Evolutionary conservation across 2,113 vertebrate genomes (phyloP), one percentile per base, ranked within the genome.

Genomic region (Chunga burmeisteri): DNA sequence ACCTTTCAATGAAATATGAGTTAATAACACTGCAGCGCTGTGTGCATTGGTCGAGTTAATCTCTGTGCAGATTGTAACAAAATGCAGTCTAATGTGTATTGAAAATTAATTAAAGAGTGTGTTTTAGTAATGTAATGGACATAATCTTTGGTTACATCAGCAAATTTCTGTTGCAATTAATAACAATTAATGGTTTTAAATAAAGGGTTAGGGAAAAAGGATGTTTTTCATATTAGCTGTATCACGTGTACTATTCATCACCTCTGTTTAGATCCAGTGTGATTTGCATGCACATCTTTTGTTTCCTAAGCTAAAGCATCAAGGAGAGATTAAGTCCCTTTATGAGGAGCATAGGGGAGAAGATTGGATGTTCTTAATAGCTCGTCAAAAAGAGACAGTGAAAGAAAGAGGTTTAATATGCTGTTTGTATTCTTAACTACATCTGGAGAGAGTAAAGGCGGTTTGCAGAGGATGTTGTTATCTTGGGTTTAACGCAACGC

Each of bases 1-100:
- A 95, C 93, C 96, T 97, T 96, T 97, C 90, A 94, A 13, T 97
- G 94, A 97, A 97, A 97, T 96, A 97, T 87, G 94, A 97, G 93
- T 96, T 97, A 96, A 96, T 96, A 97, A 96, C 88, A 83, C 65
- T 71, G 32, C 59, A 80, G 63, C 6, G 9, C 93, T 88, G 53
- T 90, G 88, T 96, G 92, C 86, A 92, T 94, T 96, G 87, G 65
- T 94, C 0, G 0, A 95, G 62, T 94, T 97, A 97, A 94, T 96
- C 90, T 94, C 61, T 72, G 27, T 89, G 77, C 81, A 86, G 47
- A 85, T 92, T 91, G 89, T 93, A 93, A 90, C 84, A 96, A 97
- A 97, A 94, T 84, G 82, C 77, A 93, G 86, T 59, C 95, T 93
- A 97, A 94, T 96, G 91, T 95, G 92, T 97, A 97, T 93, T 97